These are phyloP conservation scores for Hemiprocne comata DNA, from an alignment of 2,113 vertebrate genomes.

Conservation along the genomic window DNA sequence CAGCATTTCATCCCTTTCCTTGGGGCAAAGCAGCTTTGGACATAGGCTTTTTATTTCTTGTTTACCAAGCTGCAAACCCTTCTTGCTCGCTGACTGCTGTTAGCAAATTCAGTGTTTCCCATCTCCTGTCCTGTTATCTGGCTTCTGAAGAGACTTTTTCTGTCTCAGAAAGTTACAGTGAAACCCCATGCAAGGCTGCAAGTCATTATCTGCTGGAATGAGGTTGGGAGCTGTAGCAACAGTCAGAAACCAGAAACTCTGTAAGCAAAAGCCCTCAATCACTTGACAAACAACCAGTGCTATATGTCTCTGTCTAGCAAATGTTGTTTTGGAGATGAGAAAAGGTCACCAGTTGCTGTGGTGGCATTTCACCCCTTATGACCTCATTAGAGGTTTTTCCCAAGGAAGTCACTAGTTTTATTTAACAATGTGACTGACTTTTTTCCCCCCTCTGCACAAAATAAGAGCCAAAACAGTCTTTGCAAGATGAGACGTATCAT, in stretches of 20 bases:
- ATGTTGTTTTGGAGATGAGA: background rate
- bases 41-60: background rate
- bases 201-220: background rate
- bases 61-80: background rate
- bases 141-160: background rate
- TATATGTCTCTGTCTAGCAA: background rate
- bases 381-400: slow-evolving; percentile 38
- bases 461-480: background rate
- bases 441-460: background rate
- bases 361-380: background rate
- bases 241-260: background rate
- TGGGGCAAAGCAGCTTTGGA: background rate
- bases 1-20: background rate
- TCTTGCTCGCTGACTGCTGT: background rate
- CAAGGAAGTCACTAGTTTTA: background rate
- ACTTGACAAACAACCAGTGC: background rate
- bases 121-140: background rate
- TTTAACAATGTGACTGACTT: background rate
- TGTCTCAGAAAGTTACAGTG: background rate
- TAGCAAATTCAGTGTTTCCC: background rate
- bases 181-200: background rate
- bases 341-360: slow-evolving; percentile 2
- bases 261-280: background rate
- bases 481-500: background rate
- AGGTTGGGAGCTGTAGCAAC: background rate